phyloP scores from a whole-genome alignment of 2,888 invertebrate species.

The Synergus japonicus region DNA sequence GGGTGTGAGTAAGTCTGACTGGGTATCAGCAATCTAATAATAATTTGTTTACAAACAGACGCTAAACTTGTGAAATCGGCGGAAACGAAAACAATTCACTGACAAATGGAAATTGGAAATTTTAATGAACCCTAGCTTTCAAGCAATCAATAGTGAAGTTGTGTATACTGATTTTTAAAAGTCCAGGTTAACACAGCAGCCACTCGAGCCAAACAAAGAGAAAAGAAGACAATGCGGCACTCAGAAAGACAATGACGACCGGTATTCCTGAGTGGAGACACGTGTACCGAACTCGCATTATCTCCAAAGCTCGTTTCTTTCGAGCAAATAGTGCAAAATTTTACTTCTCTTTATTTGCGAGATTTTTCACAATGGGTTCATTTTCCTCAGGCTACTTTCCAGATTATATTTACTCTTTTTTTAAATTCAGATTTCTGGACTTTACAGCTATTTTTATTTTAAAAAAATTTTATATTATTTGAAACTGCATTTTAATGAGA shows the following conservation, averaged over 20 bases:
- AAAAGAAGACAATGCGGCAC: conserved; percentile 48
- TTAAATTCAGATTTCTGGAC: neutral
- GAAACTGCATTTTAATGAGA: too few relatives aligned
- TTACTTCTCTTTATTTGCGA: conserved; percentile 1
- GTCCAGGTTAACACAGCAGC: conserved; percentile 53
- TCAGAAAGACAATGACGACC: conserved; percentile 6
- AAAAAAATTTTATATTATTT: too few relatives aligned
- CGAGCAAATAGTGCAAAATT: conserved; percentile 30
- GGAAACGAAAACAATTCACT: neutral
- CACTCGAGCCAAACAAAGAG: conserved; percentile 53
- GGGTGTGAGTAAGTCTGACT: neutral
- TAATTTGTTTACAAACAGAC: neutral
- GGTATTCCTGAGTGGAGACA: neutral
- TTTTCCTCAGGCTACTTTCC: conserved; percentile 13
- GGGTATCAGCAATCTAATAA: neutral
- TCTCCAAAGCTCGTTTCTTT: conserved; percentile 7
- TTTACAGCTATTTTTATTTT: too few relatives aligned
- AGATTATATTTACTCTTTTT: neutral
- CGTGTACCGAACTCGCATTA: conserved; percentile 19
- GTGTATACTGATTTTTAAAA: conserved; percentile 47
- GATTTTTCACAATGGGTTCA: neutral
- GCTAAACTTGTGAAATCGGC: neutral
- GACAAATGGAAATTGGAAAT: neutral
- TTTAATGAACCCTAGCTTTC: neutral
- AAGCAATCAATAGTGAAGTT: conserved; percentile 26